phyloP scores from a whole-genome alignment of 2,113 vertebrate species.

The Gallinago media region DNA sequence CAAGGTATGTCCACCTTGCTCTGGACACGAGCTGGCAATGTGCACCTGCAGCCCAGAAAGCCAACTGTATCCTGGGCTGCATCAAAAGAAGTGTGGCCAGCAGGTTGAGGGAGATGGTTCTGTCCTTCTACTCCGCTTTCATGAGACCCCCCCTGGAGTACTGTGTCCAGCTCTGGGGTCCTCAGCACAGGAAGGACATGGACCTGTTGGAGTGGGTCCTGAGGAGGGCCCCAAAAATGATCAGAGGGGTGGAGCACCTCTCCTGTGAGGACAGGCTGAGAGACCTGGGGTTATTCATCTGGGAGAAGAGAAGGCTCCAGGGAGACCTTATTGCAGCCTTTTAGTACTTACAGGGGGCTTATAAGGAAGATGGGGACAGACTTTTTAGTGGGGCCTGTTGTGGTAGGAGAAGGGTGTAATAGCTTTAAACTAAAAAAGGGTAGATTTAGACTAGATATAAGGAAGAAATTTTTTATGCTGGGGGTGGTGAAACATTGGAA shows the following conservation, averaged over 20 bases:
- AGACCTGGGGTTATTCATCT: neutral
- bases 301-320: neutral
- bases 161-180: neutral
- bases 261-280: neutral
- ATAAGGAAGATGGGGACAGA: neutral
- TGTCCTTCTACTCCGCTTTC: neutral
- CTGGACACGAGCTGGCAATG: neutral
- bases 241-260: neutral
- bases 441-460: neutral
- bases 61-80: neutral
- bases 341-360: neutral
- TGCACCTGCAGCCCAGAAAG: neutral
- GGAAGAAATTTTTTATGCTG: neutral
- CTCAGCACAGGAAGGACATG: neutral
- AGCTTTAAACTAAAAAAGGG: neutral
- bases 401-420: neutral
- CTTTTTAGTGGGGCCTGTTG: neutral
- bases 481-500: neutral
- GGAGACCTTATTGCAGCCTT: neutral
- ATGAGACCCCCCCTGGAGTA: neutral
- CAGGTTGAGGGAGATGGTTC: neutral
- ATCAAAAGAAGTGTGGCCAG: neutral
- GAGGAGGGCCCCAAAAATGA: neutral
- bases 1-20: fast-evolving
- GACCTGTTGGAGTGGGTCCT: neutral